Evolutionary conservation across 1,140 invertebrate genomes (phyloP).

Genomic region (Plodia interpunctella): DNA sequence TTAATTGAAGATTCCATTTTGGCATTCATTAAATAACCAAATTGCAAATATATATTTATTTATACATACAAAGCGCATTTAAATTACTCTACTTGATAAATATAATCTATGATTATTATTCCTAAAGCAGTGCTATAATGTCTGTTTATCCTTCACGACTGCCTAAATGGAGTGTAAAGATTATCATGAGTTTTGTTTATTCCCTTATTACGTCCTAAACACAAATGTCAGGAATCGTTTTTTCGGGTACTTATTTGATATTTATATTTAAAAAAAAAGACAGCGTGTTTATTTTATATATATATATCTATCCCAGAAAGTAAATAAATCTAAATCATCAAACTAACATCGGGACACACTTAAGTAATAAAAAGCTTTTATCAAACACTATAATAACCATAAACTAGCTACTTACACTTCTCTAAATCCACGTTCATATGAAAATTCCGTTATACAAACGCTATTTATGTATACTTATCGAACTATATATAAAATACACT

Average conservation of each 20-base stretch:
- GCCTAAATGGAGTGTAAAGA: no score
- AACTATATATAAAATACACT: conserved; percentile 59
- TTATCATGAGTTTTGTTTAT: no score
- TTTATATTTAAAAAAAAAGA: no score
- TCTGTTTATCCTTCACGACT: conserved; percentile 14
- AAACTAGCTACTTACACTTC: conserved; percentile 46
- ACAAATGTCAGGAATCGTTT: no score
- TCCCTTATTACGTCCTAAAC: no score
- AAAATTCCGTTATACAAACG: conserved; percentile 70
- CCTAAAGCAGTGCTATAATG: conserved; percentile 40
- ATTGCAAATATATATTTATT: conserved; percentile 24
- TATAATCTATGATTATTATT: conserved; percentile 36
- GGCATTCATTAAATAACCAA: conserved; percentile 21
- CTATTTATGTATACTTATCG: conserved; percentile 60
- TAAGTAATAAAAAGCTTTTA: conserved; percentile 51
- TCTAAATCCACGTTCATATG: conserved; percentile 62
- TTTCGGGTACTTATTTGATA: no score
- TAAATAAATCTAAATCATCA: conserved; percentile 12
- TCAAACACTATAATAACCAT: conserved; percentile 42
- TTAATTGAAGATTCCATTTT: neutral
- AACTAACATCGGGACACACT: conserved; percentile 27
- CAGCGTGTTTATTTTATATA: no score
- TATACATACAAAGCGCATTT: conserved; percentile 56
- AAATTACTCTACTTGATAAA: conserved; percentile 43
- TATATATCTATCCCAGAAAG: conserved; percentile 6